phyloP scores from a whole-genome alignment of 2,797 vertebrate genomes.

The Pseudomugil tenellus region DNA sequence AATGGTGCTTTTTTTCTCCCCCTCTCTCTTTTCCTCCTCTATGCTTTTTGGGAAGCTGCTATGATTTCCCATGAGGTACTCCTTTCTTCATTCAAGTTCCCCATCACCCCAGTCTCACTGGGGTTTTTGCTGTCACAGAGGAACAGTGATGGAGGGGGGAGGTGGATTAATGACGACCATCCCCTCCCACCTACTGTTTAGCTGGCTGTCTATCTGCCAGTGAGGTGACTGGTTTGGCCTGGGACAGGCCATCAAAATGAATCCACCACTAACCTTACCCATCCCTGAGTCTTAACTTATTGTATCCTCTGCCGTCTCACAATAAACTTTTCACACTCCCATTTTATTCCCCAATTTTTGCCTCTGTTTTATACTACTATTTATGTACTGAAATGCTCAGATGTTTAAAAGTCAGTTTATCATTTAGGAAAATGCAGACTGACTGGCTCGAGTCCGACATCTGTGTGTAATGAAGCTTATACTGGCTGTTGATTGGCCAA shows the following conservation, averaged over 20 bases:
- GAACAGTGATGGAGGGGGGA: conserved; percentile 63
- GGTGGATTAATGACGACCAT: conserved; percentile 48
- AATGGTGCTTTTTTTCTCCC: conserved; percentile 65
- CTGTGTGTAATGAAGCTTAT: not conserved
- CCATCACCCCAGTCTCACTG: conserved; percentile 26
- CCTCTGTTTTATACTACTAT: conserved; percentile 26
- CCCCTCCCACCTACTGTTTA: conserved; percentile 52
- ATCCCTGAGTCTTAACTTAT: conserved; percentile 85
- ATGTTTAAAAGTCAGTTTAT: not conserved
- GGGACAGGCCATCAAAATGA: conserved; percentile 82
- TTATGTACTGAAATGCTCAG: not conserved
- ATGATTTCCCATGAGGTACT: conserved; percentile 41
- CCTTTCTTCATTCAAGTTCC: conserved; percentile 39
- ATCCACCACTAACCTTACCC: conserved; percentile 55
- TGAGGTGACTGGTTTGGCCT: conserved; percentile 73
- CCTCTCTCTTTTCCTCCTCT: conserved; percentile 20
- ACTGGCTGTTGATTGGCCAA: not conserved
- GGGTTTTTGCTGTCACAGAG: conserved; percentile 61
- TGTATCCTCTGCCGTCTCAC: conserved; percentile 83
- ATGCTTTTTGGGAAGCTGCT: conserved; percentile 55
- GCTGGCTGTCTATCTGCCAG: conserved; percentile 57
- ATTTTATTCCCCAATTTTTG: conserved; percentile 48
- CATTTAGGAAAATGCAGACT: not conserved
- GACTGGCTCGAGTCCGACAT: not conserved
- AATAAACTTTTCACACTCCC: conserved; percentile 86